Percentiles rank a stretch among this genome's conserved stretches.
These are phyloP conservation scores for Muscicapa striata DNA, from an alignment of 2,797 vertebrate species.

Conservation along the genomic window DNA sequence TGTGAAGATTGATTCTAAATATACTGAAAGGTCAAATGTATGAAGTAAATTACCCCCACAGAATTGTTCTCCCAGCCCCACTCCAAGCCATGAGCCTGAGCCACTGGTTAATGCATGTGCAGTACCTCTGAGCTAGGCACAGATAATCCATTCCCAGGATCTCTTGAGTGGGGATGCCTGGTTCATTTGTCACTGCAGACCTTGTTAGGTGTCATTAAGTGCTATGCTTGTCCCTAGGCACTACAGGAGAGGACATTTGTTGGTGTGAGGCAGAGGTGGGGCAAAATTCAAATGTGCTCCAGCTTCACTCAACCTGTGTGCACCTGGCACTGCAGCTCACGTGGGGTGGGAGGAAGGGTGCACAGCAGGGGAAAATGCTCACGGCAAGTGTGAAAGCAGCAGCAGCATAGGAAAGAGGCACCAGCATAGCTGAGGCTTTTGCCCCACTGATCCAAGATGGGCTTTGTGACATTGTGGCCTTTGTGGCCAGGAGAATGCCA, in stretches of 20 bases:
- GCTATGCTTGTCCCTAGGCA: not conserved
- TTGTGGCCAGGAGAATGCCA: not conserved
- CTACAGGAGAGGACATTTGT: not conserved
- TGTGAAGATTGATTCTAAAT: not conserved
- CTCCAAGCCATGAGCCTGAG: not conserved
- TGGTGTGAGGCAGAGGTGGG: not conserved
- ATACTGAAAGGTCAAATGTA: not conserved
- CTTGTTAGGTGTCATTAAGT: not conserved
- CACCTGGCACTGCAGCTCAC: not conserved
- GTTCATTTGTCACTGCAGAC: not conserved
- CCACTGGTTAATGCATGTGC: not conserved
- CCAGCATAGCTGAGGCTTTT: not conserved
- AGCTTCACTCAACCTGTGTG: not conserved
- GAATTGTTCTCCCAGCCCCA: not conserved
- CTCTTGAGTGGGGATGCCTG: accelerated
- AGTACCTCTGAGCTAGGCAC: not conserved
- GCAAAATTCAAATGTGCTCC: not conserved
- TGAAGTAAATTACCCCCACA: not conserved
- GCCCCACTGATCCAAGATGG: accelerated
- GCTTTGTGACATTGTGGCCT: not conserved
- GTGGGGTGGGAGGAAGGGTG: not conserved
- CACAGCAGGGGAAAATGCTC: not conserved
- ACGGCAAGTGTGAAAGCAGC: not conserved
- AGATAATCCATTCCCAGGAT: not conserved
- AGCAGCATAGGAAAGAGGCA: not conserved